Conservation (phyloP, 2,888 invertebrate genomes). For the Acrobeloides nanus region DNA sequence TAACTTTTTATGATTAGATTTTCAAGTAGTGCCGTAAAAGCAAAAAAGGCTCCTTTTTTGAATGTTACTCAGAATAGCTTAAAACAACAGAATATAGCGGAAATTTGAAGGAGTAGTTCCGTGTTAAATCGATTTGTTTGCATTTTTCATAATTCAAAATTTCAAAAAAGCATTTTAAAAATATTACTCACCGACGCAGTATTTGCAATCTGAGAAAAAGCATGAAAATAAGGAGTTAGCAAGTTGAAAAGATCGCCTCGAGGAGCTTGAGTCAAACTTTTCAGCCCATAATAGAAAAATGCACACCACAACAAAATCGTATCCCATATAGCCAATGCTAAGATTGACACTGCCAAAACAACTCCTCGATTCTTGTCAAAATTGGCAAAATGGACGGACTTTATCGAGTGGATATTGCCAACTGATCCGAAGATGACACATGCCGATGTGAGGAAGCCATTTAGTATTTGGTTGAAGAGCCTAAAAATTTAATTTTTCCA, state of each 20-base stretch:
- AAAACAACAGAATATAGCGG: too few species aligned
- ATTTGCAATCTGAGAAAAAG: constrained; percentile 41
- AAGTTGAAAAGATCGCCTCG: constrained; percentile 22
- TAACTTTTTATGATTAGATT: too few species aligned
- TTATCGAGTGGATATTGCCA: constrained; percentile 38
- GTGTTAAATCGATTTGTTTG: too few species aligned
- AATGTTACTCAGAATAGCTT: too few species aligned
- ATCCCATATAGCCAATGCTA: constrained; percentile 48
- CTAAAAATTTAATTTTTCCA: too few species aligned
- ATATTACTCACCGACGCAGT: constrained; percentile 39
- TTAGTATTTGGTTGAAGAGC: constrained; percentile 29
- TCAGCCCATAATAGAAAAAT: constrained; percentile 44
- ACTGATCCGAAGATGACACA: constrained; percentile 42
- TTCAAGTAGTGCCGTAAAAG: too few species aligned
- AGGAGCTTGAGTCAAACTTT: constrained; percentile 18
- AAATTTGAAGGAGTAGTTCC: too few species aligned
- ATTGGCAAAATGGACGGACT: constrained; percentile 36
- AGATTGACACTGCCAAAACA: constrained; percentile 41
- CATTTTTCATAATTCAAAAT: constrained; percentile 4
- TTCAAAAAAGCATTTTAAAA: not conserved
- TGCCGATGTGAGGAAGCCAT: constrained; percentile 36
- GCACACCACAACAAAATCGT: constrained; percentile 44
- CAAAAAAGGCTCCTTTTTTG: too few species aligned
- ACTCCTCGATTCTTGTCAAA: constrained; percentile 47
- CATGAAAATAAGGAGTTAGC: constrained; percentile 39